Percentiles rank a stretch among this genome's conserved stretches.
phyloP scores from a whole-genome alignment of 2,797 vertebrate genomes.

The Pipistrellus pipistrellus region DNA sequence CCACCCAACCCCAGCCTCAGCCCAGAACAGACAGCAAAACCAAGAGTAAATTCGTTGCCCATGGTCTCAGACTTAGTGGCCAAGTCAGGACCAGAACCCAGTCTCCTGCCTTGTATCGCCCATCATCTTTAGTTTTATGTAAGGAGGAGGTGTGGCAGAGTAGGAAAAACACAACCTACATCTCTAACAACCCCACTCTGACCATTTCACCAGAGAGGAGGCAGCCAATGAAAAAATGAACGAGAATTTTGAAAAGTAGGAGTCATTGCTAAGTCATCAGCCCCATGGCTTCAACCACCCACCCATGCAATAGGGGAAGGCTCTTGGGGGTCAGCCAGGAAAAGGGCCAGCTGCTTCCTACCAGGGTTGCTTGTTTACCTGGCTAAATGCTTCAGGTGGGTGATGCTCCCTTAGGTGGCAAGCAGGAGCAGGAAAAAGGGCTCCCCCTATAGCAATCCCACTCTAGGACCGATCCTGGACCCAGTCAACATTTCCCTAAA shows the following conservation, averaged over 20 bases:
- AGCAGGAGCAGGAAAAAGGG: neutral
- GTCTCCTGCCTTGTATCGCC: neutral
- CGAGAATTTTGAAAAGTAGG: slow-evolving; percentile 18
- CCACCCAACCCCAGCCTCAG: neutral
- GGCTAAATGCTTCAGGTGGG: neutral
- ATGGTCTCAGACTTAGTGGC: neutral
- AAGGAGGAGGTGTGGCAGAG: neutral
- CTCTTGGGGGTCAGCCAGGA: neutral
- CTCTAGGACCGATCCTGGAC: neutral
- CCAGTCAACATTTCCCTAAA: neutral
- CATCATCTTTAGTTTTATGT: neutral
- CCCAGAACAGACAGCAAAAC: neutral
- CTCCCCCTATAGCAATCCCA: neutral
- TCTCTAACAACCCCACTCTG: neutral
- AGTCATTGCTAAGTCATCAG: neutral
- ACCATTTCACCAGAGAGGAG: neutral
- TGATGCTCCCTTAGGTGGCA: neutral
- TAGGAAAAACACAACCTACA: neutral
- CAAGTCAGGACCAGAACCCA: neutral
- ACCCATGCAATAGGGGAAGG: neutral
- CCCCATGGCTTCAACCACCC: neutral
- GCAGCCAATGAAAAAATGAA: neutral
- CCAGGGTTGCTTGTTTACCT: neutral
- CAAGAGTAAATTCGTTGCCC: neutral
- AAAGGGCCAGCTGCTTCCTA: neutral